Evolutionary conservation across 2,888 invertebrate species (phyloP).

Genomic region (Ormyrus rosae): DNA sequence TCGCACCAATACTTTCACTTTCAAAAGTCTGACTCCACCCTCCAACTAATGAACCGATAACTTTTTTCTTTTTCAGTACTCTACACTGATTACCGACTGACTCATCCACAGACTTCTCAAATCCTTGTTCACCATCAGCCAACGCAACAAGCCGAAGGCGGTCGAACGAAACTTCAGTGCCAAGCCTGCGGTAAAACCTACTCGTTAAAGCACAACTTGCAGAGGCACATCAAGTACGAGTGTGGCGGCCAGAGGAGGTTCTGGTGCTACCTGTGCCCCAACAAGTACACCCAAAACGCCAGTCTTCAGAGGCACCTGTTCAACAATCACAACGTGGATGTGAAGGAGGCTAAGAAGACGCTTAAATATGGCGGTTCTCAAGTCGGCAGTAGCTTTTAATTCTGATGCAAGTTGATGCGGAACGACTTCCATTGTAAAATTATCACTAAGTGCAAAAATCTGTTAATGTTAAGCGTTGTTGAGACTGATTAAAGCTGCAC

Average conservation of each 20-base stretch:
- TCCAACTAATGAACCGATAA: too few species aligned
- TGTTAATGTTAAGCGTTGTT: too few species aligned
- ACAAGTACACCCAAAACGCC: conserved; percentile 67
- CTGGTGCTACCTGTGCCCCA: conserved; percentile 65
- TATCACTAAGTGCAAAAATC: too few species aligned
- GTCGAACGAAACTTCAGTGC: conserved; percentile 60
- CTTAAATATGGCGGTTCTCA: neutral
- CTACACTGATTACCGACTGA: neutral
- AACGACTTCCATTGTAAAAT: too few species aligned
- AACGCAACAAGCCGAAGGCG: too few species aligned
- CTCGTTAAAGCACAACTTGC: conserved; percentile 70
- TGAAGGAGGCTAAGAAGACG: conserved; percentile 31
- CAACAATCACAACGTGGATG: conserved; percentile 65
- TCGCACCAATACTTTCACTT: too few species aligned
- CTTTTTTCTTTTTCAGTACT: conserved; percentile 28
- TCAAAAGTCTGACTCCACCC: too few species aligned
- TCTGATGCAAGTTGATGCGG: neutral
- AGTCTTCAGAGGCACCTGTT: conserved; percentile 66
- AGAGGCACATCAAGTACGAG: conserved; percentile 75
- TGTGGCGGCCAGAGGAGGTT: conserved; percentile 72
- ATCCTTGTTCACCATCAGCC: too few species aligned
- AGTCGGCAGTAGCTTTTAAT: neutral
- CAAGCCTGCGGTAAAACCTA: conserved; percentile 73
- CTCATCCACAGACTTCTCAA: too few species aligned
- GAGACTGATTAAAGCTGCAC: too few species aligned